Conservation (phyloP, 2,888 invertebrate species). For the Heliconius hortense region DNA sequence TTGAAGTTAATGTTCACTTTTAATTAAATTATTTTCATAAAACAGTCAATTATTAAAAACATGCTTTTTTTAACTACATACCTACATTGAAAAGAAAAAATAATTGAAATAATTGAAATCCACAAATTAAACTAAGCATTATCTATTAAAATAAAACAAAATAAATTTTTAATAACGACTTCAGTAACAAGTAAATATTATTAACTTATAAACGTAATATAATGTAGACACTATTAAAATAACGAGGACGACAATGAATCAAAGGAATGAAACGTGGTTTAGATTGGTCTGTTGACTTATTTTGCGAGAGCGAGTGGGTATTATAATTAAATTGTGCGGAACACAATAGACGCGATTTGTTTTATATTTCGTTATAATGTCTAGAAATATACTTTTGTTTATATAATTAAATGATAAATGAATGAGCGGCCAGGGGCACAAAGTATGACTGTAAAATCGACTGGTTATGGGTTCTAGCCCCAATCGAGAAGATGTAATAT, state of each 20-base stretch:
- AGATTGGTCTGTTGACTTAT: slow-evolving; percentile 58
- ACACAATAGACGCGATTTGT: slow-evolving; percentile 1
- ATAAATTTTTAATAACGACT: slow-evolving; percentile 53
- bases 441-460: too few species aligned
- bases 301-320: slow-evolving; percentile 50
- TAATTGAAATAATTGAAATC: too few species aligned
- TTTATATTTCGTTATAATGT: slow-evolving; percentile 2
- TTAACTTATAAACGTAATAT: slow-evolving; percentile 56
- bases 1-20: neutral
- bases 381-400: neutral
- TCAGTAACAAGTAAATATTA: slow-evolving; percentile 59
- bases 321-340: slow-evolving; percentile 28
- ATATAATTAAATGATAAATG: neutral
- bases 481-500: too few species aligned
- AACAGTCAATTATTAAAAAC: neutral
- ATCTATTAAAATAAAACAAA: neutral
- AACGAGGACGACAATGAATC: slow-evolving; percentile 65
- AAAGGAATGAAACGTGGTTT: slow-evolving; percentile 60
- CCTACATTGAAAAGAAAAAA: too few species aligned
- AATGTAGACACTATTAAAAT: slow-evolving; percentile 60
- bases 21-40: neutral
- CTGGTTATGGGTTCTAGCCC: too few species aligned
- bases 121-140: too few species aligned
- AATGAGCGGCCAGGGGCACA: too few species aligned
- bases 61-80: too few species aligned